Percentiles rank a stretch among this genome's conserved stretches.
Conservation (phyloP, 2,113 vertebrate genomes). For the Scytalopus superciliaris region DNA sequence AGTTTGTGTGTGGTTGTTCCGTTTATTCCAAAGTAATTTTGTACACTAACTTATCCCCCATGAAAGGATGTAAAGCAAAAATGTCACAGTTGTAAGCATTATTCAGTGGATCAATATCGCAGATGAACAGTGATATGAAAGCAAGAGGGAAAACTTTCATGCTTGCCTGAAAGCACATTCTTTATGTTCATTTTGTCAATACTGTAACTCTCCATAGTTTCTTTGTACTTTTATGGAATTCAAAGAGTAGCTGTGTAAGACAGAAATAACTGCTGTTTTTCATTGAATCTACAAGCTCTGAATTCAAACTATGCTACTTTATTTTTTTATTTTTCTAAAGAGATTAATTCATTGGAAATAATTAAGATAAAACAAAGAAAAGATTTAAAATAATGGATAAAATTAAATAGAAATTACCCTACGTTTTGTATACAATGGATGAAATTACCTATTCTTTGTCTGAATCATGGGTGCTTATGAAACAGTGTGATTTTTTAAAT, state of each 20-base stretch:
- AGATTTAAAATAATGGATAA: background rate
- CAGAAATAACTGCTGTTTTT: background rate
- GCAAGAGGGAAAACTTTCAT: background rate
- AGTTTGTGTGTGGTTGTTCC: background rate
- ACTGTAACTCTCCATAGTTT: background rate
- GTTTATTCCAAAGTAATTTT: background rate
- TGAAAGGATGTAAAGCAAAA: background rate
- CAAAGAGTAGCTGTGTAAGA: background rate
- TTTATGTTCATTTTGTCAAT: slow-evolving; percentile 8
- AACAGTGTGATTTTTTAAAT: background rate
- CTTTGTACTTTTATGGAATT: background rate
- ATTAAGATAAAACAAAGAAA: background rate
- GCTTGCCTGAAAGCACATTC: background rate
- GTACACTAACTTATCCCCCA: background rate
- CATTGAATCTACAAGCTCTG: background rate
- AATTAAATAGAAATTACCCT: background rate
- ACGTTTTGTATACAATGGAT: background rate
- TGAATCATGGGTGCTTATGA: background rate
- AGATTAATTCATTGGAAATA: slow-evolving; percentile 2
- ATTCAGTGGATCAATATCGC: background rate
- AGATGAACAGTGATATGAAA: background rate
- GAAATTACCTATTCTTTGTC: slow-evolving; percentile 12
- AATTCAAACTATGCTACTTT: background rate
- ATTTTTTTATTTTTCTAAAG: slow-evolving; percentile 1
- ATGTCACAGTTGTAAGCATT: background rate